Evolutionary conservation across 2,113 vertebrate genomes (phyloP).

Genomic region (Colistium nudipinnis): DNA sequence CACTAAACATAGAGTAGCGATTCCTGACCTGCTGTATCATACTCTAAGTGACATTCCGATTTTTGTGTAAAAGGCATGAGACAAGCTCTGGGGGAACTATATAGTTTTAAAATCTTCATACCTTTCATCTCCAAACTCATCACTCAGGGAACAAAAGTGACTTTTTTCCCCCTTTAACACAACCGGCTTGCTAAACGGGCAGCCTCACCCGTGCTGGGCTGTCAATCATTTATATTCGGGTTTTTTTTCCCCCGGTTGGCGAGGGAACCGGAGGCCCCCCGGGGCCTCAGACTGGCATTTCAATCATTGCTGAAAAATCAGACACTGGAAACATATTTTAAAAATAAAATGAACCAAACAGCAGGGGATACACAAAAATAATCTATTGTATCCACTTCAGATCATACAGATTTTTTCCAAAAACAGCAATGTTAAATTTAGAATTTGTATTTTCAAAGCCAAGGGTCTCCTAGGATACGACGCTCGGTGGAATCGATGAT

Average conservation of each 20-base stretch:
- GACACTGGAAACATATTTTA: conserved; percentile 55
- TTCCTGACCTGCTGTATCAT: conserved; percentile 67
- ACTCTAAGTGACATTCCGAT: conserved; percentile 75
- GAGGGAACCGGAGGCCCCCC: conserved; percentile 46
- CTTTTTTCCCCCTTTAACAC: conserved; percentile 67
- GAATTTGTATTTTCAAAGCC: conserved; percentile 43
- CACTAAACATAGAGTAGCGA: conserved; percentile 54
- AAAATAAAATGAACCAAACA: conserved; percentile 65
- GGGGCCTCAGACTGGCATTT: conserved; percentile 66
- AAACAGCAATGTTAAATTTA: conserved; percentile 45
- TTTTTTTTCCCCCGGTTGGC: conserved; percentile 66
- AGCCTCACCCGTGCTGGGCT: conserved; percentile 60
- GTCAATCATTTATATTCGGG: conserved; percentile 78
- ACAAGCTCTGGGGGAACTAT: conserved; percentile 74
- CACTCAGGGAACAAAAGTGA: conserved; percentile 50
- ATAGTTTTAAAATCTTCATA: conserved; percentile 71
- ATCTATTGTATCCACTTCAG: conserved; percentile 60
- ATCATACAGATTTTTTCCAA: conserved; percentile 58
- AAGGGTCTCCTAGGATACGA: conserved; percentile 32
- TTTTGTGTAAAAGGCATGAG: conserved; percentile 82
- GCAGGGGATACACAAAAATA: conserved; percentile 56
- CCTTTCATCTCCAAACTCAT: conserved; percentile 66
- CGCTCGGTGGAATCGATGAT: conserved; percentile 56
- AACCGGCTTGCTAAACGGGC: conserved; percentile 73
- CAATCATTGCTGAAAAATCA: too few relatives aligned